Percentiles rank a stretch among this genome's conserved stretches.
Conservation (phyloP, 2,888 invertebrate genomes). For the Timema cristinae region DNA sequence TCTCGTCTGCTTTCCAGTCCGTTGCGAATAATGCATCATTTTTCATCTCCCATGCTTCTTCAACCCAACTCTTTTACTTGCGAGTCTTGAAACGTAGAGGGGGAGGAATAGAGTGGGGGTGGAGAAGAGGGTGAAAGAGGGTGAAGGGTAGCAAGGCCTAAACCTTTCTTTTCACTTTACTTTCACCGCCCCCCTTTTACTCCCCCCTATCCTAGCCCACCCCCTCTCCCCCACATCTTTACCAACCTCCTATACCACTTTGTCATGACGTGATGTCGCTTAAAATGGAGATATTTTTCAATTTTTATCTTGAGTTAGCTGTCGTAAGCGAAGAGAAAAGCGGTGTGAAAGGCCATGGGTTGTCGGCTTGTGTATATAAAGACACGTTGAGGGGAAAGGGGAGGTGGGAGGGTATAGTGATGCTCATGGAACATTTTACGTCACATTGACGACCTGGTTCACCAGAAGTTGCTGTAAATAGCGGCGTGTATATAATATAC, state of each 20-base stretch:
- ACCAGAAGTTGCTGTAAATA: too few species aligned
- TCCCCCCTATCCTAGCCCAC: conserved; percentile 8
- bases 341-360: too few species aligned
- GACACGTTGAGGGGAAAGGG: too few species aligned
- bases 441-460: too few species aligned
- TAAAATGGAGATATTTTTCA: conserved; percentile 28
- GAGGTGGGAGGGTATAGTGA: too few species aligned
- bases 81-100: conserved; percentile 17
- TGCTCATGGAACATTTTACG: too few species aligned
- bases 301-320: conserved; percentile 20
- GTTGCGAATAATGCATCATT: conserved; percentile 30
- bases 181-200: conserved; percentile 19
- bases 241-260: conserved; percentile 19
- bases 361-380: too few species aligned
- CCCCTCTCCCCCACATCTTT: conserved; percentile 11
- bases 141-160: conserved; percentile 7
- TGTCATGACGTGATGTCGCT: conserved; percentile 24
- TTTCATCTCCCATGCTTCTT: conserved; percentile 27
- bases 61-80: conserved; percentile 18
- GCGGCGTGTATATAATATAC: too few species aligned
- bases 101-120: conserved; percentile 16
- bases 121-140: conserved; percentile 3
- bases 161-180: conserved; percentile 16
- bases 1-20: conserved; percentile 23
- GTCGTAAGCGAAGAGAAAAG: neutral